Evolutionary conservation across 2,888 invertebrate genomes (phyloP), one percentile per base, ranked within the genome.

Genomic region (Nebria salina): DNA sequence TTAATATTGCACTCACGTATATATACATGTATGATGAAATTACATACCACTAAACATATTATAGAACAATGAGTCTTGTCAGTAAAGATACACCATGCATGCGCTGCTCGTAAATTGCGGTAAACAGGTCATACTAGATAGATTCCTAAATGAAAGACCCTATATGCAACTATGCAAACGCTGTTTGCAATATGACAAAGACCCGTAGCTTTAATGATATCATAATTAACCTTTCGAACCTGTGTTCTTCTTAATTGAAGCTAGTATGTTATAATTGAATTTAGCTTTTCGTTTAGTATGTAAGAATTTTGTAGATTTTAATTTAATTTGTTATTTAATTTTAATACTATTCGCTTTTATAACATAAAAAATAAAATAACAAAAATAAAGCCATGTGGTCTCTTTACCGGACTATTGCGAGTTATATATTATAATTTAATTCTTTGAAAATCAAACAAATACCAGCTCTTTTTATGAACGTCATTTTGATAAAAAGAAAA

Each of bases 21-120:
- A 34, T 1, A 13, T 54, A 13, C 54, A 54, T 54, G 54, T 11
- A 11, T 11, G 54, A 54, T 54, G 54, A 54, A 54, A 54, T 13
- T 54, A 54, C 54, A 54, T 54, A 54, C 54, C 54, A 54, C 54
- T 54, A 54, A 54, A 54, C 54, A 54, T 54, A 54, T 54, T 54
- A 54, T 54, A 13, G 54, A 54, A 54, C 54, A 54, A 54, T 54
- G 54, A 54, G 54, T 54, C 54, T 54, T 54, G 54, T 54, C 54
- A 54, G 54, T 54, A 54, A 54, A 54, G 54, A 11, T 7, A 54
- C 54, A 11, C 11, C 54, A 11, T 54, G 54, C 13, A 54, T 54
- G 54, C 8, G 54, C 8, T 54, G 54, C 54, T 54, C 11, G 54
- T 54, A 54, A 54, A 54, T 54, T 54, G 54, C 13, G 54, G 8